Conservation (phyloP, 2,113 vertebrate genomes). For the Dipodomys ordii region DNA sequence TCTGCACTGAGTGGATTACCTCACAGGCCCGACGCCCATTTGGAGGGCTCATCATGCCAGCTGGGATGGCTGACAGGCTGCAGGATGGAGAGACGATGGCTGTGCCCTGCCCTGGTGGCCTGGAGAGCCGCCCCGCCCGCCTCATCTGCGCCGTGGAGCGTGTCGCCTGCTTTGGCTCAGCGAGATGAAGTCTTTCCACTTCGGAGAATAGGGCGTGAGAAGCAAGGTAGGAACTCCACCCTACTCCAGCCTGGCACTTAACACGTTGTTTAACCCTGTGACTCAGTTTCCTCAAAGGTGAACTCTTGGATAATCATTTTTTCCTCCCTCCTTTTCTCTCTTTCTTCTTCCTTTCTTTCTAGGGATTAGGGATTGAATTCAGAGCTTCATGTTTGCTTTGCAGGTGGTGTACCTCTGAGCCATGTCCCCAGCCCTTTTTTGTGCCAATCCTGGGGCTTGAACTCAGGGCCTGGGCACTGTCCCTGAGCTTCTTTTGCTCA, state of each 20-base stretch:
- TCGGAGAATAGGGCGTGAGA: neutral
- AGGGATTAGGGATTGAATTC: no score
- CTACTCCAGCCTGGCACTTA: neutral
- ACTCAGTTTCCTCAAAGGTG: neutral
- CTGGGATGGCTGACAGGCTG: neutral
- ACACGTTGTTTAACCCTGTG: neutral
- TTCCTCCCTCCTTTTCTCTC: no score
- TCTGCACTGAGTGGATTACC: neutral
- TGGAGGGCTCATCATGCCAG: neutral
- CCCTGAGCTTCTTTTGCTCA: no score
- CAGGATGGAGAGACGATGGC: neutral
- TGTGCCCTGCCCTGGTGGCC: neutral
- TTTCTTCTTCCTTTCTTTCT: no score
- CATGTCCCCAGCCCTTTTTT: no score
- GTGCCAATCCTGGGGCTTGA: no score
- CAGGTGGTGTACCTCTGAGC: no score
- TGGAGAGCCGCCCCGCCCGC: neutral
- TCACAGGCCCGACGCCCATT: neutral
- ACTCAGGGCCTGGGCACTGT: no score
- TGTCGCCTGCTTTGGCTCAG: neutral
- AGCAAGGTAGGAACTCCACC: neutral
- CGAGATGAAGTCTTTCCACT: constrained; percentile 3
- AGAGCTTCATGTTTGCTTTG: no score
- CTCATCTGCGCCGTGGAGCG: no score
- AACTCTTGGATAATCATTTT: neutral